Conservation (phyloP, 2,113 vertebrate genomes). For the Himantopus leucocephalus region DNA sequence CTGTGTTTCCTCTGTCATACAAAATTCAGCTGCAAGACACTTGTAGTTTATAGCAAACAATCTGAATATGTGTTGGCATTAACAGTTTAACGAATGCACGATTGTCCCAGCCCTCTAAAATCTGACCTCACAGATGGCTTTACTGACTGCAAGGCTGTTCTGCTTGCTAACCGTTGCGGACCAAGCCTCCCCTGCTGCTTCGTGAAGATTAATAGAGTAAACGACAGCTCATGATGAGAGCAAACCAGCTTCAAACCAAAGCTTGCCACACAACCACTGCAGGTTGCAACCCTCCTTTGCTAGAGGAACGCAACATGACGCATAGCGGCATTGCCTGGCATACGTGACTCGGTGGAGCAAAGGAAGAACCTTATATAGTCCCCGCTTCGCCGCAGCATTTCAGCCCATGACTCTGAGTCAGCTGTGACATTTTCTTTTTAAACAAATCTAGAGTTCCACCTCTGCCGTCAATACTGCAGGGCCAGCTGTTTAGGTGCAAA, state of each 20-base stretch:
- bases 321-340: fast-evolving
- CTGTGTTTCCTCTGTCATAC: slow-evolving; percentile 7
- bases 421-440: neutral
- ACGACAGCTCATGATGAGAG: fast-evolving
- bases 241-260: neutral
- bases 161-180: neutral
- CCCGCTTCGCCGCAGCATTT: neutral
- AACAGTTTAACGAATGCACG: neutral
- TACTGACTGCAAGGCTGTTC: neutral
- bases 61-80: neutral
- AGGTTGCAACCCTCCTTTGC: neutral
- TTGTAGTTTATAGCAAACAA: neutral
- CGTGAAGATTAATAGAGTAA: neutral
- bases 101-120: neutral
- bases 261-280: too few relatives aligned
- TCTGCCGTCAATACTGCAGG: neutral
- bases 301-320: fast-evolving
- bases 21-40: neutral
- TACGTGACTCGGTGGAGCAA: neutral
- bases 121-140: neutral
- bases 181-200: neutral
- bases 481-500: neutral
- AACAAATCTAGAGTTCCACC: neutral
- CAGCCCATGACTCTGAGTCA: neutral
- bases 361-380: neutral